Percentiles rank a stretch among this genome's conserved stretches.
These are phyloP conservation scores for Corapipo altera DNA, from an alignment of 2,113 vertebrate genomes.

Conservation along the genomic window DNA sequence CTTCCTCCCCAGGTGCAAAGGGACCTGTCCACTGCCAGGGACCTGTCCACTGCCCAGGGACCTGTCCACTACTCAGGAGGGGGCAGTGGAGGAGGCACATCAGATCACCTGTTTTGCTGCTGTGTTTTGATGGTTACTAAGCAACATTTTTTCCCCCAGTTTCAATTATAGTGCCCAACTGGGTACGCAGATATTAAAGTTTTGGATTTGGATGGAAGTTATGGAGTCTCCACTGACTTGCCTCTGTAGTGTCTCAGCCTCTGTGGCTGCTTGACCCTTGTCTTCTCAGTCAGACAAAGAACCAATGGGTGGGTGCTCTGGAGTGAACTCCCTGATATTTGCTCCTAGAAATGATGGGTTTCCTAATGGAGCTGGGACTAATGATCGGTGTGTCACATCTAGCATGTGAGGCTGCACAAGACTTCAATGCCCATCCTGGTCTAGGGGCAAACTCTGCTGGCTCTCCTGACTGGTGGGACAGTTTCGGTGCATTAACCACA, in stretches of 20 bases:
- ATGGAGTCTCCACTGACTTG: neutral
- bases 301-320: neutral
- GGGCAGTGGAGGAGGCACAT: neutral
- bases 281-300: neutral
- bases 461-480: neutral
- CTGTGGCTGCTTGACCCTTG: neutral
- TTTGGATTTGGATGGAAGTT: neutral
- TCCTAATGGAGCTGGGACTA: neutral
- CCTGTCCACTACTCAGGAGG: neutral
- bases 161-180: neutral
- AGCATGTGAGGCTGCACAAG: neutral
- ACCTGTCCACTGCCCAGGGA: neutral
- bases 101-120: neutral
- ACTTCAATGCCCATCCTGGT: neutral
- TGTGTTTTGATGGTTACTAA: neutral
- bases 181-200: neutral
- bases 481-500: neutral
- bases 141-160: fast-evolving
- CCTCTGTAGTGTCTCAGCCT: neutral
- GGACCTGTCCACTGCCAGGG: neutral
- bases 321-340: neutral
- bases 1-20: neutral
- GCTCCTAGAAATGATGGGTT: neutral
- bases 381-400: neutral
- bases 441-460: neutral